Evolutionary conservation across 53 echinoderm and acorn worm genomes (phyloP), one percentile per base, ranked within the genome.

Genomic region (Echinometra lucunter): DNA sequence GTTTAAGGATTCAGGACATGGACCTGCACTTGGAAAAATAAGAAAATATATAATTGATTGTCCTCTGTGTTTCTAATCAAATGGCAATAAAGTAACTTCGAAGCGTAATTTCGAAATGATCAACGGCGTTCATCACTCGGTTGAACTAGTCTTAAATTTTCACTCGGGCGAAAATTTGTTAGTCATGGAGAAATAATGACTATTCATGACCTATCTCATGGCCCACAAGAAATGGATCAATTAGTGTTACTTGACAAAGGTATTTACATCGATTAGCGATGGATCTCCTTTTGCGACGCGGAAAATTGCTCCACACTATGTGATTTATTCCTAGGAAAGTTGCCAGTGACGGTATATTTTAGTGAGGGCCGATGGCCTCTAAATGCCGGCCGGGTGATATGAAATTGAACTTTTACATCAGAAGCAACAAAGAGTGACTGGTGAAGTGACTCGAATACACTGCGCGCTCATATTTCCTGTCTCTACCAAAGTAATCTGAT

Each of bases 21-120:
- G 60, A 37, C 23, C 3, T 58, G 63, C 35, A 58, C 58, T 60
- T 40, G 57, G 27, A 88, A 60, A 53, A 4, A 53, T 27, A 88
- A 60, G 35, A 21, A 60, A 58, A 58, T 34, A 21, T 81, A 44
- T 37, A 9, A 89, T 60, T 58, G 89, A 60, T 89, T 89, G 63
- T n/a, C 27, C 25, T 58, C 89, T 40, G 89, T 40, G 25, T 57
- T 53, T 89, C 37, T 58, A 60, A 89, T 89, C 89, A 60, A 89
- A 89, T 40, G 89, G 60, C 60, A 89, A 89, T 89, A 60, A 60
- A 89, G 89, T 89, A n/a, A n/a, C n/a, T n/a, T n/a, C 89, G 35
- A 6, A 40, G 37, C 23, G 18, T 60, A 13, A n/a, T 37, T 38
- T 32, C 30, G 19, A 57, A 89, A 45, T 89, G 58, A 89, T 60